A percentile compares a stretch with the other conserved stretches of the same genome.
phyloP scores from a whole-genome alignment of 2,113 vertebrate species.

The Notarius quadriscutis region DNA sequence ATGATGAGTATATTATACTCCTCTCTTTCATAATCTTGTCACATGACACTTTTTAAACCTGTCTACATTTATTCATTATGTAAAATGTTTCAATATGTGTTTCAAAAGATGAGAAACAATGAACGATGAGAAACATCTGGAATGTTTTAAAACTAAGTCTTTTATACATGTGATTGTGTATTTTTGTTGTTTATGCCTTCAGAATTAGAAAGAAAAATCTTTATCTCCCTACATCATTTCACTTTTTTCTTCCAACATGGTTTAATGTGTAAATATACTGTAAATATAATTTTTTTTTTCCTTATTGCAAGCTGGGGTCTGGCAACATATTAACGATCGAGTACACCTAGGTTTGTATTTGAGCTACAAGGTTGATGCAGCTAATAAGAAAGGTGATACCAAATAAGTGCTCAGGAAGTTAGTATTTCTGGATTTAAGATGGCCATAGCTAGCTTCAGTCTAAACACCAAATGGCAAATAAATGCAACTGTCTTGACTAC shows the following conservation, averaged over 20 bases:
- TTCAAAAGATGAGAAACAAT: background rate
- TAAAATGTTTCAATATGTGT: background rate
- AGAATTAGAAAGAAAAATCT: background rate
- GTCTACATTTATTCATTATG: background rate
- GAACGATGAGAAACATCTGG: conserved; percentile 7
- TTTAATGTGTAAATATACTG: background rate
- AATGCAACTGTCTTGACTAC: background rate
- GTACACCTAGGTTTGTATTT: background rate
- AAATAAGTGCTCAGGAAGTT: background rate
- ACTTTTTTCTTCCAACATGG: background rate
- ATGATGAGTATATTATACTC: background rate
- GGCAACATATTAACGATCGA: background rate
- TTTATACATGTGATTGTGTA: background rate
- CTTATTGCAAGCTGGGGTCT: background rate
- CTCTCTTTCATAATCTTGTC: background rate
- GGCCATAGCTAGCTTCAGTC: background rate
- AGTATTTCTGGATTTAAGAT: background rate
- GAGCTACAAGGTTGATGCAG: background rate
- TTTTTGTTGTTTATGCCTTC: background rate
- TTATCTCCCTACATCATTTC: background rate
- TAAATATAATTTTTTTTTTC: background rate
- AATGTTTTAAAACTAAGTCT: background rate
- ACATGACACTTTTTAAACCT: background rate
- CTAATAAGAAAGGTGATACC: background rate
- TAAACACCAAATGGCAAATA: background rate